These are phyloP conservation scores for Lordiphosa andalusiaca DNA, from an alignment of 2,888 invertebrate genomes.

Conservation along the genomic window DNA sequence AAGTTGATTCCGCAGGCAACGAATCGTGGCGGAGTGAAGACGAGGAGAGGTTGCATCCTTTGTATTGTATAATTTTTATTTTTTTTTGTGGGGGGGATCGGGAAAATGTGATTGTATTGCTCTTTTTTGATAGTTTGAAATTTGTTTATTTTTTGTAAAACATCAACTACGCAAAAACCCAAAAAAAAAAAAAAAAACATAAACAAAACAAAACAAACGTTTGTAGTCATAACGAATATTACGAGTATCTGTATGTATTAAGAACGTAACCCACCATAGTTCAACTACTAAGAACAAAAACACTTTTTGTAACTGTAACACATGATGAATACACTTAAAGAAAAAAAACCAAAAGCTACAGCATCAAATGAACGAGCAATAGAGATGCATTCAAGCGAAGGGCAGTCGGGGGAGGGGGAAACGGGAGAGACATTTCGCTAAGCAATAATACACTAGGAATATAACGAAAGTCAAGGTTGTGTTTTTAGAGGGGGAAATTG, in stretches of 20 bases:
- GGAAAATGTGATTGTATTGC: conserved; percentile 58
- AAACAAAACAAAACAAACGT: too few species aligned
- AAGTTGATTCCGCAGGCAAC: conserved; percentile 36
- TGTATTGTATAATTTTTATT: conserved; percentile 16
- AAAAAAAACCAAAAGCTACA: conserved; percentile 8
- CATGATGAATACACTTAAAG: conserved; percentile 30
- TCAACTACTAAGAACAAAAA: conserved; percentile 68
- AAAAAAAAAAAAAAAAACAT: conserved; percentile 34
- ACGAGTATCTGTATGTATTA: conserved; percentile 49
- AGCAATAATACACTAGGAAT: neutral
- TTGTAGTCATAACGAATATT: conserved; percentile 39
- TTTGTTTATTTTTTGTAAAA: conserved; percentile 28
- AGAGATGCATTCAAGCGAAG: conserved; percentile 9
- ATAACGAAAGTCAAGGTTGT: conserved; percentile 9
- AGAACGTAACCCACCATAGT: conserved; percentile 73
- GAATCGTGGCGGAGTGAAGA: conserved; percentile 22
- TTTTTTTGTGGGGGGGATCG: conserved; percentile 12
- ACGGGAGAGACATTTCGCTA: neutral
- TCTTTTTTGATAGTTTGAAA: conserved; percentile 38
- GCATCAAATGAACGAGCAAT: conserved; percentile 16
- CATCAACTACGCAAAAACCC: conserved; percentile 42
- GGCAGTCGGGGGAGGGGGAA: conserved; percentile 3
- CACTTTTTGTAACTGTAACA: conserved; percentile 58
- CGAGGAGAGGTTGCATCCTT: conserved; percentile 7
- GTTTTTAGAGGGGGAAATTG: conserved; percentile 5